Evolutionary conservation across 2,113 vertebrate species (phyloP), one percentile per base, ranked within the genome.

Genomic region (Balaenoptera acutorostrata): DNA sequence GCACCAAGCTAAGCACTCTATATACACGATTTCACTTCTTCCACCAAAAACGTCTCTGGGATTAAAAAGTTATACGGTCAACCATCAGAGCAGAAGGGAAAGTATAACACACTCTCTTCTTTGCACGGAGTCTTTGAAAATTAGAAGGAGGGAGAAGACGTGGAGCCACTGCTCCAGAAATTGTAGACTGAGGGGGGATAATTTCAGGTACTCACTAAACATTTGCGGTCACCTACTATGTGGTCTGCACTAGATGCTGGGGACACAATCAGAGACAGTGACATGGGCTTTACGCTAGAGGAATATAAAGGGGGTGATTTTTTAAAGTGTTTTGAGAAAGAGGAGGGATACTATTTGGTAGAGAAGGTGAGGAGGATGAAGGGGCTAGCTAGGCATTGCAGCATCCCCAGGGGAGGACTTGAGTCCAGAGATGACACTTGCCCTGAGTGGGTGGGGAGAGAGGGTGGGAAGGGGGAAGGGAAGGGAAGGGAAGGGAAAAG

Each of bases 381-480:
- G 9, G 3, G 20, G 4, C 8, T 25, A 46, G 8, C 6, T 2
- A 77, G 72, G 46, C 8, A 44, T 2, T 14, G 8, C 9, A 64
- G 20, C 14, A 20, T 14, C 23, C 21, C 4, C 69, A 59, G 2
- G 5, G 36, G 20, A 68, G 4, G 5, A 33, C 12, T 75, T 87
- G 13, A 29, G 3, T 87, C 1, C 49, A 80, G 15, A 71, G 13
- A n/a, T 21, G 12, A 78, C 81, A n/a, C 39, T 29, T 49, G 1
- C 11, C 14, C n/a, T 69, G 21, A 78, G 5, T 2, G 5, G 2
- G 1, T 20, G 4, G 23, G 14, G 31, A 74, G 14, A 86, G 33
- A 66, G 6, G 18, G 44, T 1, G 18, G 5, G 2, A 1, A 17
- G 6, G 27, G 12, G 27, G 12, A 21, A 68, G n/a, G n/a, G n/a